Base-by-base conservation (phyloP, 2,113 vertebrate species). In the Sylvietta virens region DNA sequence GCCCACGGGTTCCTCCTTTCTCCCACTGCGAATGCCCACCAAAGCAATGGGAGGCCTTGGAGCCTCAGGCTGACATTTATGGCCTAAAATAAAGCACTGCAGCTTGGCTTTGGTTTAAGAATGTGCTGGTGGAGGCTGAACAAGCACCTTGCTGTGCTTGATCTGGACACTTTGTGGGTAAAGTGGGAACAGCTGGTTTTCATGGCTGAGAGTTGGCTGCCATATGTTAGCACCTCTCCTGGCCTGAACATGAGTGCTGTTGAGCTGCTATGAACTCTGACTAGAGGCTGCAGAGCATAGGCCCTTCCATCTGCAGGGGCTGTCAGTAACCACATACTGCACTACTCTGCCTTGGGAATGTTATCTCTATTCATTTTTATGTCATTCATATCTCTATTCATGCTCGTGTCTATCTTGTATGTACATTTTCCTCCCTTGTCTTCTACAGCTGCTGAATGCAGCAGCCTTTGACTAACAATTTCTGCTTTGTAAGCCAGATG, bases 161-260 rank as follows among this genome's bases (percentile, higher is more conserved):
- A 26, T 70, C 35, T 54, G 47, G 5, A 18, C 74, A 27, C 35
- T 87, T 71, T 78, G 42, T 91, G 76, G n/a, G 50, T 80, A 10
- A 45, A 83, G 54, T 58, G 81, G 22, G 82, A 90, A 20, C 73
- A 93, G 79, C 71, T 90, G 79, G 30, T 84, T 81, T 70, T 69
- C 53, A 14, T 48, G 87, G 72, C 76, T 84, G 85, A 42, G 35
- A 35, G 53, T 62, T 82, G 57, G 18, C 44, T 92, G 65, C 81
- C 78, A 26, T 96, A 42, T 93, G 84, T 74, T 94, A 66, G n/a
- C 88, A 71, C 61, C 40, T 87, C 71, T 92, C 44, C 78, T 81
- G 65, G 42, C 44, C 48, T 22, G 57, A 61, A 66, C 27, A 42
- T 0, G 0, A 65, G 54, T 47, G 60, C 71, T 77, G 5, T 31